Evolutionary conservation across 2,888 invertebrate species (phyloP).

Genomic region (Mythimna impura): DNA sequence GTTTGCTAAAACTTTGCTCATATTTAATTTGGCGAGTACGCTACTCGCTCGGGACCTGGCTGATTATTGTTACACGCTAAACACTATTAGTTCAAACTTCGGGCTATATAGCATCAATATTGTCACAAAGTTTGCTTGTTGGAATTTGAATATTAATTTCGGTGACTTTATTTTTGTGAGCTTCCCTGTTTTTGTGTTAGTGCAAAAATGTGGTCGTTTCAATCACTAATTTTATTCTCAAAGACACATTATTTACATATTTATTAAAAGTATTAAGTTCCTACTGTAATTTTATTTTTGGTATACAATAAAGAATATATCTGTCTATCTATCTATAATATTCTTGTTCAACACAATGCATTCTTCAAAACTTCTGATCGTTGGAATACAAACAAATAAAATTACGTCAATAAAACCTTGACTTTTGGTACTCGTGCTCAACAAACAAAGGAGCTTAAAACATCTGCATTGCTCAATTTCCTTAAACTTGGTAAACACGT

Average conservation of each 20-base stretch:
- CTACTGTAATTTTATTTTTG: no score
- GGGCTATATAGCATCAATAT: conserved; percentile 59
- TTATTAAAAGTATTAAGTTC: no score
- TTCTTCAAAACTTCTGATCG: no score
- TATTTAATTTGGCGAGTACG: conserved; percentile 69
- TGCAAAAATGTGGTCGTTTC: not conserved
- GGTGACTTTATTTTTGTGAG: not conserved
- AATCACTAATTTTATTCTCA: no score
- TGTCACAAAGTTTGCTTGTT: conserved; percentile 47
- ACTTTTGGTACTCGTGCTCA: not conserved
- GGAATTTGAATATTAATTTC: conserved; percentile 53
- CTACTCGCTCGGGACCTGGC: conserved; percentile 51
- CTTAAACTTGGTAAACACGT: not conserved
- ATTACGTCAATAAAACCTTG: not conserved
- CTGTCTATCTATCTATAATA: no score
- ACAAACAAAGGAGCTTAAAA: not conserved
- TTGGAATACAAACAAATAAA: no score
- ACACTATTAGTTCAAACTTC: conserved; percentile 61
- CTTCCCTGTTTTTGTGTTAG: conserved; percentile 1
- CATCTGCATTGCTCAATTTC: conserved; percentile 29
- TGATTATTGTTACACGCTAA: conserved; percentile 66
- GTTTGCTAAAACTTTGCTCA: conserved; percentile 66
- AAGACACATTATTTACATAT: no score
- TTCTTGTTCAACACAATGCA: no score
- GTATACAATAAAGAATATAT: no score